Evolutionary conservation across 2,888 invertebrate species (phyloP), one percentile per base, ranked within the genome.

Genomic region (Gnatocerus cornutus): DNA sequence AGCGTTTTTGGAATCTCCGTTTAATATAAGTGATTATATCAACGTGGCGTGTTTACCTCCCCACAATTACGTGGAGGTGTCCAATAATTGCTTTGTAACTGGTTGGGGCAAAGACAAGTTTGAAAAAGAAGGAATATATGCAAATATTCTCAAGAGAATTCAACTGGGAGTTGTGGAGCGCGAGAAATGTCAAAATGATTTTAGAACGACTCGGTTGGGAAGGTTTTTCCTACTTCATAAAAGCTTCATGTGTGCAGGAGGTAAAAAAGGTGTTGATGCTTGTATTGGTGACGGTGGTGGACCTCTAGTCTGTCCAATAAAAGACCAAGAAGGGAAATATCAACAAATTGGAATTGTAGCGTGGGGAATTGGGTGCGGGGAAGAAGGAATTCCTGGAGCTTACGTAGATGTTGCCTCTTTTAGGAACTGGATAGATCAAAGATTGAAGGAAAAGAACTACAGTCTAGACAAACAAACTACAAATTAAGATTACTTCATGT

Each of bases 231-330:
- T 82, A 0, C 85, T 95, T 27, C 90, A 93, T 79, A 82, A 86
- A 1, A 90, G 91, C 65, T 93, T 94, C 80, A 87, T 93, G 5
- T 95, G 95, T 79, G 94, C 94, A 0, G 94, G 94, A 0, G 94
- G 94, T 0, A 88, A 91, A 78, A 86, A 86, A 29, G 92, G 92
- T 1, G 88, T 90, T 78, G 95, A 95, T 74, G 91, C 93, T 0
- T 95, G 94, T 52, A 71, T 69, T 33, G 79, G 79, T 48, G 77
- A 78, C 58, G 79, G 79, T 14, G 79, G 79, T 3, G 74, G 77
- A 58, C 78, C 79, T 6, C 41, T 79, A 29, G 72, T 78, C 21
- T 79, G 79, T 56, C 71, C 89, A 1, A 80, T 88, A 53, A 83
- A 87, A 0, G 82, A 87, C 0, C 82, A 87, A n/a, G 84, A 87